Evolutionary conservation across 2,113 vertebrate genomes (phyloP).

Genomic region (Psophia crepitans): DNA sequence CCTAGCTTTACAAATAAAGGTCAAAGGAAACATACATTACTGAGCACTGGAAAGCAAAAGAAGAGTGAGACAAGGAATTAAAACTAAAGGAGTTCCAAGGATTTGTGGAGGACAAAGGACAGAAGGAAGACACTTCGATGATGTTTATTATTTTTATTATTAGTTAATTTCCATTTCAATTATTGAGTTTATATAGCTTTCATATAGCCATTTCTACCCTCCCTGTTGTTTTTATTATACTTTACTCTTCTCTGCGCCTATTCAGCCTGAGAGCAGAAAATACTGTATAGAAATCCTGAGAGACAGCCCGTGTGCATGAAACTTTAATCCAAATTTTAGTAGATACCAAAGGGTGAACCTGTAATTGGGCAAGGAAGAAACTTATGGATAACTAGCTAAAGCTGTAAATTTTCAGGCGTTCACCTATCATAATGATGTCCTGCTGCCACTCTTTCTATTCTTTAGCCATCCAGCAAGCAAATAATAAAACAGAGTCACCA

Average conservation of each 20-base stretch:
- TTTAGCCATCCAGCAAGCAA: not conserved
- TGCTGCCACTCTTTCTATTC: conserved; percentile 6
- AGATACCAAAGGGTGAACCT: not conserved
- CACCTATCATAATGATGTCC: conserved; percentile 19
- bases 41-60: not conserved
- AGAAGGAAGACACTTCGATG: not conserved
- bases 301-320: not conserved
- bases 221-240: not conserved
- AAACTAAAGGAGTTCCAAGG: not conserved
- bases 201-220: not conserved
- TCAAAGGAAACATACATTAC: conserved; percentile 24
- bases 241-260: not conserved
- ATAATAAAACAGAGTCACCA: conserved; percentile 34
- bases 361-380: conserved; percentile 32
- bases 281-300: not conserved
- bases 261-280: not conserved
- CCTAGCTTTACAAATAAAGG: conserved; percentile 39
- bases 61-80: not conserved
- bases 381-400: not conserved
- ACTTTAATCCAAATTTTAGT: conserved; percentile 36
- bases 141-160: not conserved
- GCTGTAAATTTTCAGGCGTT: conserved; percentile 10
- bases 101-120: not conserved
- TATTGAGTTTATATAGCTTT: not conserved
- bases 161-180: not conserved